Base-by-base conservation (phyloP, 1,140 invertebrate species). In the Drosophila pruinosa region DNA sequence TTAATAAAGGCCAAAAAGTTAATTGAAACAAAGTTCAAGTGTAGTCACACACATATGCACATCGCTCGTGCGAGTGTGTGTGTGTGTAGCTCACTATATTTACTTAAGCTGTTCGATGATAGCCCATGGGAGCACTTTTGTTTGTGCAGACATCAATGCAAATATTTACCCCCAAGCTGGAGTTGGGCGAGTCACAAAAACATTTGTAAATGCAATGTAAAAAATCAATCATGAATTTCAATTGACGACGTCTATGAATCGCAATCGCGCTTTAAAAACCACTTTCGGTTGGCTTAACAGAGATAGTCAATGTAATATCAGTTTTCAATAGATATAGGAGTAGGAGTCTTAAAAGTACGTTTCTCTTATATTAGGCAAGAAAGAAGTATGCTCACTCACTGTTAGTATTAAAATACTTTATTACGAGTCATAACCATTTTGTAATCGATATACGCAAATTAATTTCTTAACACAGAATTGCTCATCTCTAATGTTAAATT, bases 1-100 rank as follows among this genome's bases (percentile, higher is more conserved):
- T 86, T 81, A 75, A 72, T 69, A 72, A 52, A 82, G 82, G 82
- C 88, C 72, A 61, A 56, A 65, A 69, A 58, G 82, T 86, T 86
- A 86, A 86, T 81, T 68, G 57, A 47, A 62, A 62, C 38, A 26
- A 56, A 73, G 64, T 73, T 73, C 63, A 73, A 70, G 70, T n/a
- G 56, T 62, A 48, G 41, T 39, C n/a, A 26, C n/a, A 10, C 26
- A 22, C 10, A 53, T 47, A 26, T 50, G 7, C n/a, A n/a, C n/a
- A n/a, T n/a, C n/a, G n/a, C n/a, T n/a, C n/a, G n/a, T n/a, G n/a
- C n/a, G n/a, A n/a, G n/a, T 15, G 1, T 12, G 12, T 7, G 24
- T 21, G 21, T 26, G 6, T 28, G 7, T 43, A 43, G 14, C 7
- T 41, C 12, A 12, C 38, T 17, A 36, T 57, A 28, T 67, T 67